phyloP scores from a whole-genome alignment of 2,888 invertebrate species.

The Diarsia dahlii region DNA sequence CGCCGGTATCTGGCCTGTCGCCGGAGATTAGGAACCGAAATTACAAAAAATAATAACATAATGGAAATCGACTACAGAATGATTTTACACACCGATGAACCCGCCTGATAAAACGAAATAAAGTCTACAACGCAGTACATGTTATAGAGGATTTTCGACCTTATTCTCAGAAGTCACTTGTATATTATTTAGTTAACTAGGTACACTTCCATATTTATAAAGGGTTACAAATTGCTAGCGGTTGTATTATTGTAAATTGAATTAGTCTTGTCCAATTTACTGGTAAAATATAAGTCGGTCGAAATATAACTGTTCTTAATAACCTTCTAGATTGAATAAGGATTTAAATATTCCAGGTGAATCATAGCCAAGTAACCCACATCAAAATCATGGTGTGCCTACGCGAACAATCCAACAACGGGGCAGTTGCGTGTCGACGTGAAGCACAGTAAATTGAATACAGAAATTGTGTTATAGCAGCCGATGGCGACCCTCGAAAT shows the following conservation, averaged over 20 bases:
- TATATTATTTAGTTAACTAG: constrained; percentile 21
- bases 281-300: background rate
- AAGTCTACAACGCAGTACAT: constrained; percentile 72
- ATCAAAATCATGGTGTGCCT: constrained; percentile 80
- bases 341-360: constrained; percentile 72
- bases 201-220: constrained; percentile 18
- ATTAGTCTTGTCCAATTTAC: background rate
- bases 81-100: constrained; percentile 83
- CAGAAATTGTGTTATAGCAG: constrained; percentile 78
- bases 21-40: constrained; percentile 87
- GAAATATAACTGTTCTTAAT: background rate
- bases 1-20: constrained; percentile 84
- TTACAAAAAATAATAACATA: constrained; percentile 89
- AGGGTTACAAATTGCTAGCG: constrained; percentile 22
- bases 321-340: constrained; percentile 57
- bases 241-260: constrained; percentile 8
- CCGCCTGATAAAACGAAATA: constrained; percentile 76
- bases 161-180: constrained; percentile 66
- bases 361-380: constrained; percentile 83
- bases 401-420: constrained; percentile 79
- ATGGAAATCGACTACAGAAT: constrained; percentile 85
- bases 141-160: constrained; percentile 71
- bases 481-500: constrained; percentile 83
- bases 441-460: constrained; percentile 86
- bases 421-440: constrained; percentile 86